phyloP scores from a whole-genome alignment of 1,140 invertebrate species.

The Bathynomus jamesi region DNA sequence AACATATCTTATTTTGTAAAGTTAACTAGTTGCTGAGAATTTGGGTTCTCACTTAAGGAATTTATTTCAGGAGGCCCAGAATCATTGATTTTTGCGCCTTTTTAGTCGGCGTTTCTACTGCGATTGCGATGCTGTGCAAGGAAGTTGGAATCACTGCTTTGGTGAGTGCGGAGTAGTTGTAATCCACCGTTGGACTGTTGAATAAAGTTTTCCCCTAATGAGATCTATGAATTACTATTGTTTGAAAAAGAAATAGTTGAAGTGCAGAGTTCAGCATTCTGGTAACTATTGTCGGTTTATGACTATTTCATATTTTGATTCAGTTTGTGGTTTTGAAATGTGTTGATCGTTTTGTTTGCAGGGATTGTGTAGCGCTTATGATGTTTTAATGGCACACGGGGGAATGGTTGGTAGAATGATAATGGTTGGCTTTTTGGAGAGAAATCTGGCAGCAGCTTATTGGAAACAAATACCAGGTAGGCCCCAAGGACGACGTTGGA shows the following conservation, averaged over 20 bases:
- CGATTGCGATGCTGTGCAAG: conserved; percentile 67
- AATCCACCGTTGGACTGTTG: no score
- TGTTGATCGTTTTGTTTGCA: conserved; percentile 13
- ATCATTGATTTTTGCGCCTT: neutral
- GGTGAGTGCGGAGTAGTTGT: conserved; percentile 9
- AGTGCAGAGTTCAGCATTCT: no score
- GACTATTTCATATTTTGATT: neutral
- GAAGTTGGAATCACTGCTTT: conserved; percentile 88
- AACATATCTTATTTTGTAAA: no score
- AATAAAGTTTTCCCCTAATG: neutral
- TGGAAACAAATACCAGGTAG: conserved; percentile 26
- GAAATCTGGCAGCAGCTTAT: conserved; percentile 4
- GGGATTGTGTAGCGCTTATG: conserved; percentile 36
- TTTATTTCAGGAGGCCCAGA: neutral
- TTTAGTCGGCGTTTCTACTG: conserved; percentile 55
- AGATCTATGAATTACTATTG: no score
- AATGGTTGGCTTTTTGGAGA: conserved; percentile 14
- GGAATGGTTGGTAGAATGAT: conserved; percentile 19
- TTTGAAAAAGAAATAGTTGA: no score
- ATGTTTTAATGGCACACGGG: conserved; percentile 26
- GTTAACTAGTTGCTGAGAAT: no score
- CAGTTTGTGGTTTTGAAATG: neutral
- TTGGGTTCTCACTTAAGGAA: no score
- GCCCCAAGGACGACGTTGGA: neutral
- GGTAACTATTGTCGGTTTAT: no score